These are phyloP conservation scores for Colius striatus DNA, from an alignment of 2,113 vertebrate species.

Conservation along the genomic window DNA sequence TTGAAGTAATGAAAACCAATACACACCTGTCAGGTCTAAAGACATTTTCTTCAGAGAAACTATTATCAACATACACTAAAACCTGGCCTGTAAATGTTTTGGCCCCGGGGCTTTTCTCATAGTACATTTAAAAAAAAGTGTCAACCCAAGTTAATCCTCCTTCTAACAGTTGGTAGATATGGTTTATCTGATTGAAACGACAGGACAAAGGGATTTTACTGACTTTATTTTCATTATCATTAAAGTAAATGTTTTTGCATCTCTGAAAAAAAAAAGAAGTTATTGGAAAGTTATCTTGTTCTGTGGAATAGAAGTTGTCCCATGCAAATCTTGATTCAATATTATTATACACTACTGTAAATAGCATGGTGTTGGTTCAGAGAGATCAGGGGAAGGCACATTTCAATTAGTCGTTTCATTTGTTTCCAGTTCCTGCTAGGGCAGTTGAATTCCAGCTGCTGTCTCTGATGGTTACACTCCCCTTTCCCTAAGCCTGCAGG, in stretches of 20 bases:
- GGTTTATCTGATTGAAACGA: conserved; percentile 67
- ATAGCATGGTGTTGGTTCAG: conserved; percentile 62
- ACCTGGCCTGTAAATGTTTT: conserved; percentile 61
- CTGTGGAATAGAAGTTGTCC: conserved; percentile 33
- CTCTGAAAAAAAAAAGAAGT: conserved; percentile 15
- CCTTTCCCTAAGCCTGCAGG: not conserved
- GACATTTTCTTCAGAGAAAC: conserved; percentile 53
- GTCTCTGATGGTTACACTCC: not conserved
- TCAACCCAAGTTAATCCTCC: conserved; percentile 63
- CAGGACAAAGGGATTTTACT: conserved; percentile 64
- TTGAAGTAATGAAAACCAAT: conserved; percentile 62
- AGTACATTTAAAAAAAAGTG: conserved; percentile 50
- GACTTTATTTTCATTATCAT: conserved; percentile 68
- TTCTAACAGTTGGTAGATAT: conserved; percentile 67
- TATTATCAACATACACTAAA: conserved; percentile 54
- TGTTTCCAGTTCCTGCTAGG: conserved; percentile 55
- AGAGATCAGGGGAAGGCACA: conserved; percentile 14
- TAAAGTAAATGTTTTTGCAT: conserved; percentile 66
- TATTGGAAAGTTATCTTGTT: conserved; percentile 48
- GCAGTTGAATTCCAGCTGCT: conserved; percentile 54
- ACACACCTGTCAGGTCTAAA: conserved; percentile 60
- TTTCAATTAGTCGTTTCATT: conserved; percentile 47
- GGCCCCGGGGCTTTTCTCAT: conserved; percentile 63
- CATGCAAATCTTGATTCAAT: conserved; percentile 74
- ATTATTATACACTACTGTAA: conserved; percentile 71